These are phyloP conservation scores for Melanotaenia nigrans DNA, from an alignment of 2,797 vertebrate genomes.

Conservation along the genomic window DNA sequence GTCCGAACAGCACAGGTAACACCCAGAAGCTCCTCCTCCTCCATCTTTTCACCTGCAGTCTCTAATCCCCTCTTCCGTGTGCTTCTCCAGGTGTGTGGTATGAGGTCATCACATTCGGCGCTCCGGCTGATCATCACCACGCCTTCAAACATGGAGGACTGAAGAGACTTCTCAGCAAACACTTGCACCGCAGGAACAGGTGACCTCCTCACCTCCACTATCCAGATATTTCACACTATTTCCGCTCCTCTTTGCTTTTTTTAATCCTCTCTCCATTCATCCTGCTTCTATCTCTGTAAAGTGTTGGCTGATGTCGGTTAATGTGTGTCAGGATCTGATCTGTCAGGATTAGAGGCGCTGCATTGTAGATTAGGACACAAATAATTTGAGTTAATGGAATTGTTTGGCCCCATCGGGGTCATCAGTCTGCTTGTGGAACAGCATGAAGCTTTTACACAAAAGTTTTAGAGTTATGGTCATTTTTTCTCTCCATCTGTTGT, in stretches of 20 bases:
- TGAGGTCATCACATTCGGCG: constrained; percentile 90
- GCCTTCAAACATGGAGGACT: constrained; percentile 91
- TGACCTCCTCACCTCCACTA: neutral
- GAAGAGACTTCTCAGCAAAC: constrained; percentile 79
- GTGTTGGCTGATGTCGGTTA: constrained; percentile 19
- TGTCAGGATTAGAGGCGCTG: constrained; percentile 36
- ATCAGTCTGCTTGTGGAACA: too few species aligned
- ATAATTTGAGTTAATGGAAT: constrained; percentile 10
- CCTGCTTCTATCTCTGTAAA: too few species aligned
- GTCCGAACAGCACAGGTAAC: constrained; percentile 85
- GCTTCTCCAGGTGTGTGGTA: constrained; percentile 76
- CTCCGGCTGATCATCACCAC: constrained; percentile 89
- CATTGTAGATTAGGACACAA: constrained; percentile 25
- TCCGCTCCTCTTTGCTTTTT: neutral
- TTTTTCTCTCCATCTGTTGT: too few species aligned
- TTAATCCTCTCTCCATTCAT: neutral
- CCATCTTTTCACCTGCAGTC: neutral
- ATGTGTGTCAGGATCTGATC: constrained; percentile 50
- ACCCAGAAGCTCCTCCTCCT: neutral
- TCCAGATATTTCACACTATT: neutral
- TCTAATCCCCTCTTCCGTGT: neutral
- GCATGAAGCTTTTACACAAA: too few species aligned
- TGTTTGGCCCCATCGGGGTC: neutral
- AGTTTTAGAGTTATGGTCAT: too few species aligned
- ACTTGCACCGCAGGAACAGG: constrained; percentile 17